A percentile compares a stretch with the other conserved stretches of the same genome.
Conservation (phyloP, 2,113 vertebrate genomes). For the Tragelaphus scriptus region DNA sequence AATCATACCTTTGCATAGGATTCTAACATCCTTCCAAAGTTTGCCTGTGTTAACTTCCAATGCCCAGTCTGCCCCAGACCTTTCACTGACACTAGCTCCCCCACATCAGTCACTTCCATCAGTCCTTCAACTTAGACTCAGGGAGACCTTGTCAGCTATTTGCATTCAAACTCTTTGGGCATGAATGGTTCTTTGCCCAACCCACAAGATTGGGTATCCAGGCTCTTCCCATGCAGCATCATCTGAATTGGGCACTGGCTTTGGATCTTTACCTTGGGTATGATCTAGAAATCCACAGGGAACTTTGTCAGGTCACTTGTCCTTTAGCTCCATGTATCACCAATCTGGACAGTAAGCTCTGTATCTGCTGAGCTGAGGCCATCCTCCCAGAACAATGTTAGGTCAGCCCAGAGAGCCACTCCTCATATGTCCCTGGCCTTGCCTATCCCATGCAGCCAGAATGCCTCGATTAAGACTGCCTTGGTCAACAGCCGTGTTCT, state of each 20-base stretch:
- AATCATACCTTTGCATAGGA: neutral
- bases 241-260: neutral
- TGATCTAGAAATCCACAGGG: neutral
- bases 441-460: neutral
- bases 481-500: neutral
- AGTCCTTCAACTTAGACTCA: neutral
- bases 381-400: neutral
- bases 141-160: neutral
- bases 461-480: neutral
- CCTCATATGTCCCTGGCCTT: neutral
- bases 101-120: neutral
- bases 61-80: neutral
- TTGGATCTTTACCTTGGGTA: neutral
- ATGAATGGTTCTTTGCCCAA: neutral
- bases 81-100: neutral
- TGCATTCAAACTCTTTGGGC: neutral
- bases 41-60: neutral
- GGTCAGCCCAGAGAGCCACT: rapidly evolving
- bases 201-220: neutral
- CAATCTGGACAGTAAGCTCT: neutral
- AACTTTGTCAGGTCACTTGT: neutral
- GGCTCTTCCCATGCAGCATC: neutral
- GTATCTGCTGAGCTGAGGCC: neutral
- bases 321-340: neutral
- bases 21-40: neutral